Conservation (phyloP, 2,888 invertebrate species). For the Drosophila acutilabella region DNA sequence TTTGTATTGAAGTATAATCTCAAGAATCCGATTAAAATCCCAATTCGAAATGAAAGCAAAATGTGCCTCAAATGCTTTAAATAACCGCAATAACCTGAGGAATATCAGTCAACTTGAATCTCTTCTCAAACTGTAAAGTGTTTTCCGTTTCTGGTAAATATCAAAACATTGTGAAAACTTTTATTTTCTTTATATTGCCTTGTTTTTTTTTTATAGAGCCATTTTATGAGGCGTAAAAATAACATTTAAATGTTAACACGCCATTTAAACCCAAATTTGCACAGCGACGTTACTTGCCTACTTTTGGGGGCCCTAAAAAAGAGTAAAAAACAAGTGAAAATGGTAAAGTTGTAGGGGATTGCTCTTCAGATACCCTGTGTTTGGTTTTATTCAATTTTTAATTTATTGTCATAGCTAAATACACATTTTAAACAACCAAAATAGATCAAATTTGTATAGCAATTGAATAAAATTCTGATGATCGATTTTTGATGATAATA, state of each 20-base stretch:
- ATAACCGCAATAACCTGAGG: not conserved
- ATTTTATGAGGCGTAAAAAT: slow-evolving; percentile 77
- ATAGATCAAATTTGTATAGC: too few relatives aligned
- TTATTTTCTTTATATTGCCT: slow-evolving; percentile 28
- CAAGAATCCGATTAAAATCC: not conserved
- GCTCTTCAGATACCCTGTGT: not conserved
- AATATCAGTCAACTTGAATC: slow-evolving; percentile 8
- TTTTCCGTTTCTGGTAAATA: slow-evolving; percentile 32
- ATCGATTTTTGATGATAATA: too few relatives aligned
- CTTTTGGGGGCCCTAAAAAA: slow-evolving; percentile 35
- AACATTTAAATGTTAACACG: slow-evolving; percentile 80
- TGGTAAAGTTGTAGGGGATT: not conserved
- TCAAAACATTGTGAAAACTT: slow-evolving; percentile 57
- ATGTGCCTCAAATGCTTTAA: too few relatives aligned
- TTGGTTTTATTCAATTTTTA: not conserved
- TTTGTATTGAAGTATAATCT: not conserved
- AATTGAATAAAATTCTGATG: too few relatives aligned
- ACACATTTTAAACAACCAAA: too few relatives aligned
- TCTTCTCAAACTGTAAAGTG: not conserved
- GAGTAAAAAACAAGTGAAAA: slow-evolving; percentile 25
- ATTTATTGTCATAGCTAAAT: too few relatives aligned
- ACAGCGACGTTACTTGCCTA: slow-evolving; percentile 43
- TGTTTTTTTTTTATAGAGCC: slow-evolving; percentile 55
- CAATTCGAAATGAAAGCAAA: not conserved
- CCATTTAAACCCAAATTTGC: slow-evolving; percentile 76